Percentiles rank a stretch among this genome's conserved stretches.
phyloP scores from a whole-genome alignment of 1,140 invertebrate species.

The Drosophila ironensis region DNA sequence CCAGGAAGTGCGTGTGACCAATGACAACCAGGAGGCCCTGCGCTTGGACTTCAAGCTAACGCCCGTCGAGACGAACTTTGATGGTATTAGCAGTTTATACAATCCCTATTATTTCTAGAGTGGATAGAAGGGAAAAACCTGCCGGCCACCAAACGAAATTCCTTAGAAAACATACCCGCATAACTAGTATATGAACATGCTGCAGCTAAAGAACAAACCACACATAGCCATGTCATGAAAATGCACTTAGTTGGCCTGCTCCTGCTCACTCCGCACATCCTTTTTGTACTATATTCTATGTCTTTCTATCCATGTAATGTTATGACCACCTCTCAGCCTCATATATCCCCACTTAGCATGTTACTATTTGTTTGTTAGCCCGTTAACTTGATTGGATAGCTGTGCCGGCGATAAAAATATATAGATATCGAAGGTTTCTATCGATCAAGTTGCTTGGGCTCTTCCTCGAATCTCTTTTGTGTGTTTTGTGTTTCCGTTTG shows the following conservation, averaged over 20 bases:
- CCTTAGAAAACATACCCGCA: background rate
- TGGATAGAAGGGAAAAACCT: conserved; percentile 10
- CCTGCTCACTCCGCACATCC: conserved; percentile 15
- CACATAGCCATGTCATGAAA: conserved; percentile 20
- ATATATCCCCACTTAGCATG: background rate
- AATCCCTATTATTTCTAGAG: conserved; percentile 78
- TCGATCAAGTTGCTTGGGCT: too few relatives aligned
- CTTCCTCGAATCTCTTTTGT: too few relatives aligned
- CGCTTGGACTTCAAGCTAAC: conserved; percentile 77
- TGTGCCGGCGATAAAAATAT: too few relatives aligned
- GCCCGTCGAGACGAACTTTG: conserved; percentile 71
- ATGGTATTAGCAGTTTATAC: conserved; percentile 82
- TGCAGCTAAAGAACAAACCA: conserved; percentile 5
- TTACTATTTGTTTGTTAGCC: background rate
- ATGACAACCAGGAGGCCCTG: conserved; percentile 65
- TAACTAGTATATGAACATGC: conserved; percentile 15
- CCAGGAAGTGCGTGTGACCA: conserved; percentile 68
- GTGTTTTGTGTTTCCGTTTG: too few relatives aligned
- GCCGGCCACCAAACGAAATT: background rate
- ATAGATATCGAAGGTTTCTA: too few relatives aligned
- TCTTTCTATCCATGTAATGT: background rate
- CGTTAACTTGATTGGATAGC: too few relatives aligned
- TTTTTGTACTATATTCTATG: conserved; percentile 14
- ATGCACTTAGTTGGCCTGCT: conserved; percentile 27
- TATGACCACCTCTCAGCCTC: background rate